phyloP scores from a whole-genome alignment of 2,888 invertebrate genomes.

The Phaonia tiefii region DNA sequence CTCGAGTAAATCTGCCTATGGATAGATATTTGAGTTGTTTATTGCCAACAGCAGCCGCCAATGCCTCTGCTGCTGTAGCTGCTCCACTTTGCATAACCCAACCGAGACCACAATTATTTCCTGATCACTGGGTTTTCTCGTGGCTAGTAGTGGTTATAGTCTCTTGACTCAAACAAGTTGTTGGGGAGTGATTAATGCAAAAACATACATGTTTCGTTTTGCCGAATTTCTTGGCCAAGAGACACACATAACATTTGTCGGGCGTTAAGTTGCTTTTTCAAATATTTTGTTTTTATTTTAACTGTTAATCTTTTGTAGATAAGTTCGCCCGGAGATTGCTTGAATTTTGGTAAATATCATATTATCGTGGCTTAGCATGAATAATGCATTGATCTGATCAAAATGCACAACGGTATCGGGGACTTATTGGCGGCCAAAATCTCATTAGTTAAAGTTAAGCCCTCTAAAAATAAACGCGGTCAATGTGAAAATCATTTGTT shows the following conservation, averaged over 20 bases:
- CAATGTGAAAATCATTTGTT: slow-evolving; percentile 13
- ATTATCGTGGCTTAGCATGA: neutral
- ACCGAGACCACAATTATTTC: neutral
- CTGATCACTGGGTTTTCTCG: neutral
- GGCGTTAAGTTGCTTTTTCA: neutral
- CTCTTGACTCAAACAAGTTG: too few relatives aligned
- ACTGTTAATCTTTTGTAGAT: neutral
- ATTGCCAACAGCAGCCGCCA: neutral
- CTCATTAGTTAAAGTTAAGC: neutral
- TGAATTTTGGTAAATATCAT: neutral
- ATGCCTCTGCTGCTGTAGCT: neutral
- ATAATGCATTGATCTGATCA: neutral
- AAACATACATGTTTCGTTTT: too few relatives aligned
- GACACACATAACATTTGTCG: neutral
- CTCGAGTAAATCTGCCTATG: neutral
- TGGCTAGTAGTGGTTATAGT: too few relatives aligned
- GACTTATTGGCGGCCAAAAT: too few relatives aligned
- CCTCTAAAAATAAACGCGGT: slow-evolving; percentile 21
- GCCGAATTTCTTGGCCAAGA: neutral
- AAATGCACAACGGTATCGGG: neutral
- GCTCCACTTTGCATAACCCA: slow-evolving; percentile 4
- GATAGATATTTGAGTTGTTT: neutral
- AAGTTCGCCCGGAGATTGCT: neutral
- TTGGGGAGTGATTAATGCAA: too few relatives aligned
- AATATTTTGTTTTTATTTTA: neutral